Evolutionary conservation across 2,797 vertebrate species (phyloP).

Genomic region (Scomberomorus guttatus): DNA sequence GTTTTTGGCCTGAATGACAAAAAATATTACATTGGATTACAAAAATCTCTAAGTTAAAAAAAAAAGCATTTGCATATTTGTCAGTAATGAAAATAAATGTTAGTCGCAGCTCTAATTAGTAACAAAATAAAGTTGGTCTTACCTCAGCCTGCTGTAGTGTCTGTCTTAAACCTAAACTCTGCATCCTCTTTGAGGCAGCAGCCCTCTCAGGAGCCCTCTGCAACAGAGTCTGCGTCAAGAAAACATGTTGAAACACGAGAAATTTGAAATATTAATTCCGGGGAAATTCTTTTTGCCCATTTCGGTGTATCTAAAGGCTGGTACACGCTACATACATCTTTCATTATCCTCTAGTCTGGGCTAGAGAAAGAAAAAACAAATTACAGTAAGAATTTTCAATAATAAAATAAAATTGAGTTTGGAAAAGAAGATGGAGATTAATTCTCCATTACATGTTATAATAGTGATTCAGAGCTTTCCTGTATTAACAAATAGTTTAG

Average conservation of each 20-base stretch:
- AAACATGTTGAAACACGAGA: not conserved
- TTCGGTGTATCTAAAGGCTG: not conserved
- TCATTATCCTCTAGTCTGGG: not conserved
- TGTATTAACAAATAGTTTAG: not conserved
- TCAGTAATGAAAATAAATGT: not conserved
- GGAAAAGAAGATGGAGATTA: not conserved
- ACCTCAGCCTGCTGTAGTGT: constrained; percentile 81
- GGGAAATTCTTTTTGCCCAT: not conserved
- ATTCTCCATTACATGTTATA: not conserved
- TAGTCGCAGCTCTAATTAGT: too few relatives aligned
- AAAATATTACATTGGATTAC: not conserved
- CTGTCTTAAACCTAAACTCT: constrained; percentile 67
- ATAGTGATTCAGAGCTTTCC: not conserved
- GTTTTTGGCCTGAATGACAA: not conserved
- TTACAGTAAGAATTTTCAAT: not conserved
- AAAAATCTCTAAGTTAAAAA: not conserved
- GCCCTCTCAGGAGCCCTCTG: constrained; percentile 53
- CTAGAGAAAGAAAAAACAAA: not conserved
- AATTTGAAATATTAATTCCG: not conserved
- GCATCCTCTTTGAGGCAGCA: constrained; percentile 43
- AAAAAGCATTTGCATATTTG: not conserved
- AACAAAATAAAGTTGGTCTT: constrained; percentile 20
- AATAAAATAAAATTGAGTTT: not conserved
- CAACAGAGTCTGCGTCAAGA: constrained; percentile 73
- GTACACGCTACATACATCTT: not conserved